These are phyloP conservation scores for Protomyctophum bolini DNA, from an alignment of 2,113 vertebrate genomes.

Conservation along the genomic window DNA sequence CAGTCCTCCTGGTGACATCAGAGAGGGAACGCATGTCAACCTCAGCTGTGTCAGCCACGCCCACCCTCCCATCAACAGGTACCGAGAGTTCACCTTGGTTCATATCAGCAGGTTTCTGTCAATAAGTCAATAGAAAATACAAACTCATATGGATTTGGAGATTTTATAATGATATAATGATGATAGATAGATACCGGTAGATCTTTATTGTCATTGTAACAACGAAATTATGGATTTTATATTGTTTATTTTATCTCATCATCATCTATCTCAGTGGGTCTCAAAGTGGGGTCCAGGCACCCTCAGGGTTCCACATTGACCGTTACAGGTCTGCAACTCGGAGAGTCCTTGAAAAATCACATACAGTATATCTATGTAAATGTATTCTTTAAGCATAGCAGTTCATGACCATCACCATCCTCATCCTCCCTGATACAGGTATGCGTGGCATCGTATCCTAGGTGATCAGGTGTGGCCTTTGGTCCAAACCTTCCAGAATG, in stretches of 20 bases:
- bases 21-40: conserved; percentile 72
- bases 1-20: conserved; percentile 72
- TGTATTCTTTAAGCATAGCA: too few species aligned
- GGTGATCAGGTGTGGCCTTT: conserved; percentile 71
- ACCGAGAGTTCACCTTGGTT: not conserved
- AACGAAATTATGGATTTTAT: too few species aligned
- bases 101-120: not conserved
- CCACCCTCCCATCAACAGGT: conserved; percentile 71
- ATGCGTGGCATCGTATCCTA: conserved; percentile 71
- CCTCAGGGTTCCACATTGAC: too few species aligned
- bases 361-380: not conserved
- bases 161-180: too few species aligned
- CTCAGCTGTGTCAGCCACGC: conserved; percentile 73
- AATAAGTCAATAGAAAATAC: too few species aligned
- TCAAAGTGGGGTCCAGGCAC: not conserved
- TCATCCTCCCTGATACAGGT: conserved; percentile 41
- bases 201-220: too few species aligned
- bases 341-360: too few species aligned
- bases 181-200: too few species aligned
- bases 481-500: conserved; percentile 66
- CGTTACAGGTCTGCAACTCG: too few species aligned
- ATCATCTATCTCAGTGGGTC: not conserved
- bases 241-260: too few species aligned
- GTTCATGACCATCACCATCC: not conserved
- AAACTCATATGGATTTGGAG: too few species aligned